Conservation (phyloP, 2,113 vertebrate species). For the Ranitomeya variabilis region DNA sequence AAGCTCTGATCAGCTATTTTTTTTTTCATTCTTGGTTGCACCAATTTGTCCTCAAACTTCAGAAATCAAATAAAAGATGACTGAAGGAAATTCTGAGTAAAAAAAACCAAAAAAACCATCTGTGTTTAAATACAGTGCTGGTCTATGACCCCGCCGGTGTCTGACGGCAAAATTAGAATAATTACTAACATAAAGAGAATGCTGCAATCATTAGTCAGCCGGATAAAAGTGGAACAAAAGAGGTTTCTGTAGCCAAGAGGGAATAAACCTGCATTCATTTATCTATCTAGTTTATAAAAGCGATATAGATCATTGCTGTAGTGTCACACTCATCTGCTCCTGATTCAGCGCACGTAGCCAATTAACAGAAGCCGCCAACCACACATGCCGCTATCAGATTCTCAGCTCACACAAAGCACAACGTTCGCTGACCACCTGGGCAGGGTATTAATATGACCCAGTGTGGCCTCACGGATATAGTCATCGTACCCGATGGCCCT, state of each 20-base stretch:
- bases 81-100: not conserved
- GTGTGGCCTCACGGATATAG: too few species aligned
- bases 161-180: not conserved
- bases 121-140: not conserved
- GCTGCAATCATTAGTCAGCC: not conserved
- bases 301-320: too few species aligned
- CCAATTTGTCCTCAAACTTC: conserved; percentile 16
- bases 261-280: conserved; percentile 33
- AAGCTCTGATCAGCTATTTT: not conserved
- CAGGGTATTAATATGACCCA: too few species aligned
- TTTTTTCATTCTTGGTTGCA: not conserved
- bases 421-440: too few species aligned
- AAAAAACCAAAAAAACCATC: not conserved
- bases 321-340: too few species aligned
- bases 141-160: conserved; percentile 16
- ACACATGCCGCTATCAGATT: too few species aligned
- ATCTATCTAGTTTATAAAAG: not conserved
- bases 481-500: too few species aligned
- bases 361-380: too few species aligned
- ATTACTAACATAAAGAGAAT: not conserved
- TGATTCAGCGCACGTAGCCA: too few species aligned
- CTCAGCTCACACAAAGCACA: too few species aligned
- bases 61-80: conserved; percentile 20
- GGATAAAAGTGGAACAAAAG: conserved; percentile 4
- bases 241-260: not conserved